phyloP scores from a whole-genome alignment of 2,113 vertebrate species.

The Cheirogaleus medius region DNA sequence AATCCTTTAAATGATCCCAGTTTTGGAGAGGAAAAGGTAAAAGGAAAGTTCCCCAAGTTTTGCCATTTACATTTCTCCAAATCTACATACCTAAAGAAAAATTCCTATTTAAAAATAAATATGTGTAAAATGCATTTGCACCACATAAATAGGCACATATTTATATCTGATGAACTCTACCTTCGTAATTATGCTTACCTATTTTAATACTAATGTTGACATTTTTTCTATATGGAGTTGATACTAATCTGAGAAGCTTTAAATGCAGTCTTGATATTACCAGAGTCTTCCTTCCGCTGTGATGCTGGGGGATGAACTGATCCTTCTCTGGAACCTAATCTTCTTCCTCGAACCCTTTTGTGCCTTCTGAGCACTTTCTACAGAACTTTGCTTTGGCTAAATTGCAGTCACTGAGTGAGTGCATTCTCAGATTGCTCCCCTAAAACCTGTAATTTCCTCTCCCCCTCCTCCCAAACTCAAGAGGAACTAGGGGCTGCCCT shows the following conservation, averaged over 20 bases:
- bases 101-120: neutral
- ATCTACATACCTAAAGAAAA: neutral
- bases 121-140: neutral
- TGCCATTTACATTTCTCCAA: neutral
- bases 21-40: neutral
- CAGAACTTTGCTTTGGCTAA: neutral
- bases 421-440: neutral
- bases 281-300: neutral
- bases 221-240: neutral
- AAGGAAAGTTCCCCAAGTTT: neutral
- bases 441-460: neutral
- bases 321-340: neutral
- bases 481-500: neutral
- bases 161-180: neutral
- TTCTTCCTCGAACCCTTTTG: neutral
- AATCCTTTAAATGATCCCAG: neutral
- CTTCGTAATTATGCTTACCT: neutral
- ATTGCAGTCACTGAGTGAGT: neutral
- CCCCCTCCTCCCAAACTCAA: neutral
- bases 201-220: neutral
- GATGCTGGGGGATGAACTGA: neutral
- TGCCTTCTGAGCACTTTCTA: neutral
- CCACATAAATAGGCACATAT: neutral
- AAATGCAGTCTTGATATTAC: neutral
- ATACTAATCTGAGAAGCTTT: neutral